Conservation (phyloP, 2,888 invertebrate genomes). For the Folsomia manolachei region DNA sequence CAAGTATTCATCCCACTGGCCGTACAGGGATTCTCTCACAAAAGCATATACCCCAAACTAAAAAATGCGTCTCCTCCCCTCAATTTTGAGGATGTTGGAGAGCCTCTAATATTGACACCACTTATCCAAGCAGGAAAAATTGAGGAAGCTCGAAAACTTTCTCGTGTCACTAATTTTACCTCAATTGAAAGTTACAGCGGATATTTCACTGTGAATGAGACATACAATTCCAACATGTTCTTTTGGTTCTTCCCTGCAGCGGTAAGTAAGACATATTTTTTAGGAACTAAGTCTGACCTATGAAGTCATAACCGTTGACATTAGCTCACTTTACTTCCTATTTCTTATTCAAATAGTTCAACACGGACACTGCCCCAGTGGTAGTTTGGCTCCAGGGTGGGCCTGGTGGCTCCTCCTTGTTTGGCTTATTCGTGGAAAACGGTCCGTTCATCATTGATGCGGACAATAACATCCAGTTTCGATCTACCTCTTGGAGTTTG, state of each 20-base stretch:
- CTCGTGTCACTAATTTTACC: constrained; percentile 45
- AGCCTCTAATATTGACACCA: constrained; percentile 68
- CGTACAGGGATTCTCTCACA: constrained; percentile 21
- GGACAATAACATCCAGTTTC: constrained; percentile 57
- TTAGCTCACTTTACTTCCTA: too few species aligned
- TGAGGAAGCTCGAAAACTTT: constrained; percentile 59
- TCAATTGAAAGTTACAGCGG: constrained; percentile 45
- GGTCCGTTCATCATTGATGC: constrained; percentile 59
- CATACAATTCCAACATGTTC: constrained; percentile 46
- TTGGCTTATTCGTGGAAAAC: constrained; percentile 61
- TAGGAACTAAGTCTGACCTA: neutral
- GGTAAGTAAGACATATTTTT: constrained; percentile 29
- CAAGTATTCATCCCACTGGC: neutral
- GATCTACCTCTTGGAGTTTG: constrained; percentile 66
- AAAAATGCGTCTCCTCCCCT: neutral
- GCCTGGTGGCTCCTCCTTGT: constrained; percentile 61
- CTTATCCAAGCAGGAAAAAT: constrained; percentile 69
- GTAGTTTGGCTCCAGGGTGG: constrained; percentile 63
- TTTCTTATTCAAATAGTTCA: too few species aligned
- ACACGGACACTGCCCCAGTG: constrained; percentile 53
- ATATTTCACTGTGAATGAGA: constrained; percentile 46
- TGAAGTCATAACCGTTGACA: neutral
- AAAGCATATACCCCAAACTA: constrained; percentile 28
- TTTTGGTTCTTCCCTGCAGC: constrained; percentile 50
- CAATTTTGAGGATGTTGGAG: constrained; percentile 17